Evolutionary conservation across 2,113 vertebrate species (phyloP).

Genomic region (Axis porcinus): DNA sequence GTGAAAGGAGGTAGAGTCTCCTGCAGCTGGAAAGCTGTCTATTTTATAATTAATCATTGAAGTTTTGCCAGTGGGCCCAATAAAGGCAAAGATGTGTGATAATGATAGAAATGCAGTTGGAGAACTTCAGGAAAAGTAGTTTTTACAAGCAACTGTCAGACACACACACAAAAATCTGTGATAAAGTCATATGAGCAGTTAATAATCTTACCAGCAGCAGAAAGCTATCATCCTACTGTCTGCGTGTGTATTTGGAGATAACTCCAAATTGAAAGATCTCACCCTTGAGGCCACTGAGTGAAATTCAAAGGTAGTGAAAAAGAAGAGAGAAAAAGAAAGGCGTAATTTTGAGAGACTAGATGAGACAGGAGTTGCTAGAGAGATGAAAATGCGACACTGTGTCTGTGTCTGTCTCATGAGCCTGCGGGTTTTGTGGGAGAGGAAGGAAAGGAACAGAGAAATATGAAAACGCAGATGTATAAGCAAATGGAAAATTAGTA

Average conservation of each 20-base stretch:
- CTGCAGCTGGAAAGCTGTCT: background rate
- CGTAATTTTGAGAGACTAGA: background rate
- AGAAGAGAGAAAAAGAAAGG: background rate
- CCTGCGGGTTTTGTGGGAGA: background rate
- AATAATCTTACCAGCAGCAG: constrained; percentile 36
- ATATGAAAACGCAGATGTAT: background rate
- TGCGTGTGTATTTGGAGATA: constrained; percentile 12
- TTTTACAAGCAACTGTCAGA: constrained; percentile 43
- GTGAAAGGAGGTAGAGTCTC: background rate
- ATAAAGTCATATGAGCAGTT: constrained; percentile 42
- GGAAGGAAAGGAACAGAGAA: background rate
- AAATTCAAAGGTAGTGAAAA: constrained; percentile 18
- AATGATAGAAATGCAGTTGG: background rate
- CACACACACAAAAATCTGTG: background rate
- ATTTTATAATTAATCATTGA: constrained; percentile 47
- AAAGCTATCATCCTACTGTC: background rate
- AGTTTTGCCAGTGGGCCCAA: background rate
- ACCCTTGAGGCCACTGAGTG: background rate
- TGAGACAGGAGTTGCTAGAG: background rate
- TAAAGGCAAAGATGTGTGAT: background rate
- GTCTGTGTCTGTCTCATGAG: background rate
- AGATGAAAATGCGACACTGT: background rate
- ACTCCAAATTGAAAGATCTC: constrained; percentile 34
- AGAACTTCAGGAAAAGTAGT: constrained; percentile 38
- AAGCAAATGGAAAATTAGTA: background rate